Base-by-base conservation (phyloP, 2,888 invertebrate genomes). In the Drosophila neotestacea region DNA sequence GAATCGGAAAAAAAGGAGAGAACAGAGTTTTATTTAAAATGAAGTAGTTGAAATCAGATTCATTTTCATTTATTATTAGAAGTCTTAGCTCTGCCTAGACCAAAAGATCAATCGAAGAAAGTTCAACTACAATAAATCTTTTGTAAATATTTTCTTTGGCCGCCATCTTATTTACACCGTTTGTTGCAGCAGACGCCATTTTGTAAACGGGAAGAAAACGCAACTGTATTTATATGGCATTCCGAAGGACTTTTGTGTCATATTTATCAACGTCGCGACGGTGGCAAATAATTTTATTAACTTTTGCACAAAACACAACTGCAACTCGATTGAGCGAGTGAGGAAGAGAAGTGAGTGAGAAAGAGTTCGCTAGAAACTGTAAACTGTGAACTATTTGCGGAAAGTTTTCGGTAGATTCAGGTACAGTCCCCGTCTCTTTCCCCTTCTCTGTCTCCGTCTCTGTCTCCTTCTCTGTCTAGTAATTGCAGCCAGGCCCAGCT, bases 281-380 rank as follows among this genome's bases (percentile, higher is more conserved):
- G 90, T 85, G 82, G 89, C 90, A 87, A 87, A 88, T 89, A 90
- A 90, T 90, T 90, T 89, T 89, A 90, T 90, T 89, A 90, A 89
- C 87, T 89, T 90, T 89, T 76, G 77, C 73, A 51, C 63, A 73
- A 77, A 84, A 56, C 63, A 73, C 74, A 88, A 79, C 77, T 79
- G 74, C 51, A 59, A 59, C 60, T 38, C 38, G 22, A 61, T 63
- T 59, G 62, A 59, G n/a, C 16, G 22, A 13, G 38, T 41, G 41
- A 16, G 60, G 28, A 13, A 44, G 13, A 2, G 56, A n/a, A 59
- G n/a, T n/a, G 22, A 13, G 38, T 41, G 38, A 4, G 36, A 11
- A 42, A n/a, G 32, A 22, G 28, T 16, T 42, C 16, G 41, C 27
- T 27, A 4, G 56, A 28, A 54, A 22, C 67, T 65, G 56, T 48